A percentile compares a stretch with the other conserved stretches of the same genome.
Evolutionary conservation across 2,113 vertebrate species (phyloP).

Genomic region (Pardalotus punctatus): DNA sequence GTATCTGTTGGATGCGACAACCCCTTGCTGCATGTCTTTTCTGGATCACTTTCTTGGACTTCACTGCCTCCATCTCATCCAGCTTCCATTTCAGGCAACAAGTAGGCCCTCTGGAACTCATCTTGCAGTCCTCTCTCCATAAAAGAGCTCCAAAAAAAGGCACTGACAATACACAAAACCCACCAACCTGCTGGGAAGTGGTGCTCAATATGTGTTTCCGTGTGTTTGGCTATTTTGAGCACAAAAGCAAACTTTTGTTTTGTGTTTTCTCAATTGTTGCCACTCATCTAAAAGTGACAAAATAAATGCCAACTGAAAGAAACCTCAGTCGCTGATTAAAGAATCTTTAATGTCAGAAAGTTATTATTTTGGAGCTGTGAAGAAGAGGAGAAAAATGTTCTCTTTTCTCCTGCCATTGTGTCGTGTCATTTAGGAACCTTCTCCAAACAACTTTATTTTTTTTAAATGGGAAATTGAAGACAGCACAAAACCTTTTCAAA

Average conservation of each 20-base stretch:
- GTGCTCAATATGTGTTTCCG: neutral
- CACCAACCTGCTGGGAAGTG: constrained; percentile 19
- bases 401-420: neutral
- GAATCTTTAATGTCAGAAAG: neutral
- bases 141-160: neutral
- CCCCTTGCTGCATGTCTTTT: neutral
- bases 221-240: neutral
- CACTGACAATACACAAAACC: neutral
- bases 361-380: neutral
- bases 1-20: neutral
- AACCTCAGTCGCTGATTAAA: neutral
- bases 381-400: neutral
- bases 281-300: neutral
- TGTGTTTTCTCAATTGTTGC: neutral
- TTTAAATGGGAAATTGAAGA: neutral
- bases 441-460: neutral
- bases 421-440: neutral
- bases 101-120: neutral
- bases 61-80: neutral
- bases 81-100: neutral
- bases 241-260: neutral
- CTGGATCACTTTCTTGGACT: neutral
- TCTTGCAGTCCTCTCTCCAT: neutral
- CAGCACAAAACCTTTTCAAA: neutral
- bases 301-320: neutral